Evolutionary conservation across 2,888 invertebrate genomes (phyloP), one percentile per base, ranked within the genome.

Genomic region (Drosophila mettleri): DNA sequence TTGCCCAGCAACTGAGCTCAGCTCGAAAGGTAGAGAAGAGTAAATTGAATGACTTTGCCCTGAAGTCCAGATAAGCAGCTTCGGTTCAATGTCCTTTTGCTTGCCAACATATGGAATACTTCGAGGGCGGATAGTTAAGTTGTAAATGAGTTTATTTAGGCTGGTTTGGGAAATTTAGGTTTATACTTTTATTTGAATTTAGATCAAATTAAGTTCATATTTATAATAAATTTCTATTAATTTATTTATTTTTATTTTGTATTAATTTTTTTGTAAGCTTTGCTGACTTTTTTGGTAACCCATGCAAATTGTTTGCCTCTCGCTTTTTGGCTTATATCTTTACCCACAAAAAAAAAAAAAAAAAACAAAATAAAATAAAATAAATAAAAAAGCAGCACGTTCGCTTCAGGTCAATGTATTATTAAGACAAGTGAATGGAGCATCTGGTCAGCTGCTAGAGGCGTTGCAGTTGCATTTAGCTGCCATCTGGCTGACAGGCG

Each of bases 21-120:
- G 27, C 60, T 41, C 38, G 38, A 27, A 61, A 79, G 69, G 64
- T 74, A 74, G 55, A 63, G 68, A 60, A 68, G 69, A 74, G 71
- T 65, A 88, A 88, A 83, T 84, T 86, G 81, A 88, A 83, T 88
- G 77, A 66, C 69, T 60, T 60, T 61, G 48, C 57, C 68, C 70
- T 80, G 70, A 80, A 83, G 84, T 77, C 70, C 64, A 68, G 49
- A 65, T 61, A 64, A 79, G 54, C 61, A 66, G 86, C 74, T 77
- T 45, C 59, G 66, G 82, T 86, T 88, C 84, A 88, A 88, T 83
- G 88, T 52, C 71, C 88, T 61, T 75, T 73, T 48, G 45, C 57
- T 58, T 51, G 78, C 67, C 60, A 48, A 54, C 43, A 46, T 46
- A 31, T 36, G 12, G 43, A 36, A 31, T 2, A 27, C 9, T 5